Evolutionary conservation across 2,113 vertebrate species (phyloP).

Genomic region (Dipodomys spectabilis): DNA sequence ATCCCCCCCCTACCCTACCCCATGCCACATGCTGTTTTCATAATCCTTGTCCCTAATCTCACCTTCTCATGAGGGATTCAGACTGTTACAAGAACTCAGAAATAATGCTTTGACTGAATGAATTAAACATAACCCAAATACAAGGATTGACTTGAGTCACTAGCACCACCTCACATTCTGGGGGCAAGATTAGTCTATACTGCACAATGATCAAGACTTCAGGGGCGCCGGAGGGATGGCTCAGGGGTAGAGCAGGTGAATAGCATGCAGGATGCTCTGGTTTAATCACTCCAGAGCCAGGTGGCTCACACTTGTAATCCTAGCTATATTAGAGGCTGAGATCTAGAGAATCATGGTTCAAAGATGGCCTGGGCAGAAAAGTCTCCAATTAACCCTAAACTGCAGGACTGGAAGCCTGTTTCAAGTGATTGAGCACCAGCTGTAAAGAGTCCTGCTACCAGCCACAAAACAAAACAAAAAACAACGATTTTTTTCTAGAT

Average conservation of each 20-base stretch:
- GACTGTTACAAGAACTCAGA: background rate
- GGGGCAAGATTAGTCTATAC: background rate
- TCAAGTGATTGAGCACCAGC: too few relatives aligned
- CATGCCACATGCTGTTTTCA: background rate
- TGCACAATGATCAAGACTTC: background rate
- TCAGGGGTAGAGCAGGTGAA: background rate
- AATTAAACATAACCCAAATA: constrained; percentile 38
- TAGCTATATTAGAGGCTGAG: too few relatives aligned
- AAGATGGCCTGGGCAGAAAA: too few relatives aligned
- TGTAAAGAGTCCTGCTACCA: too few relatives aligned
- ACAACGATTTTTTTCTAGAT: constrained; percentile 42
- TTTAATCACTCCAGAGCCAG: background rate
- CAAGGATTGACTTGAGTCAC: constrained; percentile 1
- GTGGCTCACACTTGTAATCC: too few relatives aligned
- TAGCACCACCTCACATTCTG: background rate
- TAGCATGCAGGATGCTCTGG: background rate
- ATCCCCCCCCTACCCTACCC: too few relatives aligned
- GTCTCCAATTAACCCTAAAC: too few relatives aligned
- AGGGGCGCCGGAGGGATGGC: background rate
- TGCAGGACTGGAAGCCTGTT: too few relatives aligned
- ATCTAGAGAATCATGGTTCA: too few relatives aligned
- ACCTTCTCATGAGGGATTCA: background rate
- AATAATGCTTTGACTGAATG: background rate
- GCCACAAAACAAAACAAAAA: background rate
- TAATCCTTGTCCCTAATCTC: background rate